Conservation (phyloP, 2,888 invertebrate genomes). For the Theodoxus fluviatilis region DNA sequence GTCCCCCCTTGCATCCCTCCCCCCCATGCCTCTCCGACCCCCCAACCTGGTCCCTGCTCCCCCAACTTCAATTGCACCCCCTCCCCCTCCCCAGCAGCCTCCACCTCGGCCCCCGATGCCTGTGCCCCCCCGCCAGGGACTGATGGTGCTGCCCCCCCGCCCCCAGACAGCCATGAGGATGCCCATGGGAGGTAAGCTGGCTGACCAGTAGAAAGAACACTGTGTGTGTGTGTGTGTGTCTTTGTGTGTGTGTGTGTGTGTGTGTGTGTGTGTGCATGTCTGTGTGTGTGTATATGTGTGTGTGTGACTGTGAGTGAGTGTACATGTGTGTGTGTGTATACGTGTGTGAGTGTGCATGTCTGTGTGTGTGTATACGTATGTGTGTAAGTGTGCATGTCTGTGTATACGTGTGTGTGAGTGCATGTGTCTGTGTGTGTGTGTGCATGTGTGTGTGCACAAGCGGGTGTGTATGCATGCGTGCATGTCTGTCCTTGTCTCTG, state of each 20-base stretch:
- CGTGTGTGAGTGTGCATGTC: background rate
- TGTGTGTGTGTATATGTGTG: too few species aligned
- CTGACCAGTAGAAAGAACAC: too few species aligned
- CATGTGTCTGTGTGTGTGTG: too few species aligned
- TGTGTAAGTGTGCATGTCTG: too few species aligned
- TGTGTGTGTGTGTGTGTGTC: too few species aligned
- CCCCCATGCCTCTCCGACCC: slow-evolving; percentile 36
- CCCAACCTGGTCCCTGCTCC: slow-evolving; percentile 36
- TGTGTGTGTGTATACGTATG: too few species aligned
- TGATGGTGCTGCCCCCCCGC: slow-evolving; percentile 35
- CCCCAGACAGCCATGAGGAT: slow-evolving; percentile 33
- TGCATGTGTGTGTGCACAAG: too few species aligned
- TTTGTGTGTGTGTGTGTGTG: too few species aligned
- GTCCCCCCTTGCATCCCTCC: slow-evolving; percentile 48
- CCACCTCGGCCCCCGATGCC: slow-evolving; percentile 52
- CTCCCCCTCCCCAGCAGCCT: slow-evolving; percentile 41
- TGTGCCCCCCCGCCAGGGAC: slow-evolving; percentile 31
- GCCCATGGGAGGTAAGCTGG: slow-evolving; percentile 23
- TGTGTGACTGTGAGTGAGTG: background rate
- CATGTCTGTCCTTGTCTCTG: too few species aligned
- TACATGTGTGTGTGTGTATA: background rate
- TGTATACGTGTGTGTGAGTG: too few species aligned
- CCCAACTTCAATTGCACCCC: slow-evolving; percentile 56
- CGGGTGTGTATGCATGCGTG: too few species aligned
- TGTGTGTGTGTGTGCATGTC: too few species aligned